phyloP scores from a whole-genome alignment of 2,113 vertebrate genomes.

The Otis tarda region DNA sequence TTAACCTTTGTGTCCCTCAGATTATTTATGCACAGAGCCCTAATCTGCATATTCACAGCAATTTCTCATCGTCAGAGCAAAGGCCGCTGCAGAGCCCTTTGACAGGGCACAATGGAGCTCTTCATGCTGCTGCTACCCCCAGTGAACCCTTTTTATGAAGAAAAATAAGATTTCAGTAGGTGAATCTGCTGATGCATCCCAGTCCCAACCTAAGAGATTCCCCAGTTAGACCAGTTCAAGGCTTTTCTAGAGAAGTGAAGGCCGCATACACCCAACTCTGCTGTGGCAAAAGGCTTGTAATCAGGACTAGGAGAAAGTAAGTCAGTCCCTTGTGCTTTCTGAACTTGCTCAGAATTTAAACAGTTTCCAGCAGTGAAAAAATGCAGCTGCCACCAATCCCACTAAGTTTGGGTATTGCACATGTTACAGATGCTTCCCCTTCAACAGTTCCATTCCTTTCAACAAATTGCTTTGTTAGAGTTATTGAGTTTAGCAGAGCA shows the following conservation, averaged over 20 bases:
- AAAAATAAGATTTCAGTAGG: background rate
- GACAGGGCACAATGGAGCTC: background rate
- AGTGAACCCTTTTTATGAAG: background rate
- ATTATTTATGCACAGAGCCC: background rate
- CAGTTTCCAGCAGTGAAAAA: background rate
- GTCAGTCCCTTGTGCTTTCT: background rate
- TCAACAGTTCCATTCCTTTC: slow-evolving; percentile 23
- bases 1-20: background rate
- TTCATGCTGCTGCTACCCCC: background rate
- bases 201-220: background rate
- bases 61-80: background rate
- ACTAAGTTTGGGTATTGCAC: background rate
- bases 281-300: background rate
- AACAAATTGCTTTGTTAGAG: slow-evolving; percentile 4
- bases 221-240: background rate
- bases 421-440: background rate
- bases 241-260: background rate
- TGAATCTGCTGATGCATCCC: background rate
- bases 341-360: background rate
- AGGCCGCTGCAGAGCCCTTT: background rate
- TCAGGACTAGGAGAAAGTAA: background rate
- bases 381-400: background rate
- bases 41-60: background rate
- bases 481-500: background rate
- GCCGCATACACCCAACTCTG: background rate